phyloP scores from a whole-genome alignment of 2,888 invertebrate species.

The Tenthredo notha region DNA sequence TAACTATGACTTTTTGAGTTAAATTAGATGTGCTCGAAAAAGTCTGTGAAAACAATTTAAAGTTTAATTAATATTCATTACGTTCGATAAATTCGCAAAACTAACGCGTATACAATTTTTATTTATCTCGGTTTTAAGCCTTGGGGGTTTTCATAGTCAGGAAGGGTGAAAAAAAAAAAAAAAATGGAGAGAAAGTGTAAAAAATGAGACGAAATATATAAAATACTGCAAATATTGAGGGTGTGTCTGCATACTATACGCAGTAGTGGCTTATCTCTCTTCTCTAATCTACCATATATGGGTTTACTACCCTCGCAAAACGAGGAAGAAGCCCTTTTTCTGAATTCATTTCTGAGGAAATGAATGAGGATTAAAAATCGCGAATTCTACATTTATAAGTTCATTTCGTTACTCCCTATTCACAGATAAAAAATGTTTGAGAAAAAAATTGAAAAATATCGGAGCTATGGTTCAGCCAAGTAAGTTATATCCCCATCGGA shows the following conservation, averaged over 20 bases:
- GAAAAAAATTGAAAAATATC: background rate
- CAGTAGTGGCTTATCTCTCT: background rate
- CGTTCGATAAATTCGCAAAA: background rate
- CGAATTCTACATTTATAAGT: background rate
- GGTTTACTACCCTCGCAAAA: background rate
- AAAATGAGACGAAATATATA: background rate
- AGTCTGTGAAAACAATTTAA: slow-evolving; percentile 22
- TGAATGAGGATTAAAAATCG: background rate
- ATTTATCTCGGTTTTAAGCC: background rate
- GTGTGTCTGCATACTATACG: background rate
- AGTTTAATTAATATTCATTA: slow-evolving; percentile 20
- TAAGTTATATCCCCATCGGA: too few relatives aligned
- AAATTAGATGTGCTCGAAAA: background rate
- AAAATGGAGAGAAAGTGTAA: background rate
- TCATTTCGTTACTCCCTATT: background rate
- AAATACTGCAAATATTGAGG: background rate
- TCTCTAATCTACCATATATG: background rate
- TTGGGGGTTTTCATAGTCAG: background rate
- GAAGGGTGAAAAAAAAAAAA: background rate
- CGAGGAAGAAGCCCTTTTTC: background rate
- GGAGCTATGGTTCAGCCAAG: background rate
- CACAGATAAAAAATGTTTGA: background rate
- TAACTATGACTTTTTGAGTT: background rate
- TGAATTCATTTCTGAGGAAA: background rate
- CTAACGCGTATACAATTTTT: background rate